Percentiles rank a stretch among this genome's conserved stretches.
Conservation (phyloP, 2,113 vertebrate species). For the Clarias gariepinus region DNA sequence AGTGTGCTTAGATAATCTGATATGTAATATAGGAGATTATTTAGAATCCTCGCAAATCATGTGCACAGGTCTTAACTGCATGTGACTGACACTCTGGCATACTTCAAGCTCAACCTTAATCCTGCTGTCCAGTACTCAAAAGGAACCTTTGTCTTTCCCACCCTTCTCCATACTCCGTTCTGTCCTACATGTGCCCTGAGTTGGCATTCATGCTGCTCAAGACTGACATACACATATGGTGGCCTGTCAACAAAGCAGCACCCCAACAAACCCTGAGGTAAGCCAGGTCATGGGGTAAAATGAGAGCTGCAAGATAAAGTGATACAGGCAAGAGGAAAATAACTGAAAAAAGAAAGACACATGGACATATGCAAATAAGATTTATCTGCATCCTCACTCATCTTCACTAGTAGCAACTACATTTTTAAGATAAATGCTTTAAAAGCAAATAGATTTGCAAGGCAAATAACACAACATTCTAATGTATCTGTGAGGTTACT, state of each 20-base stretch:
- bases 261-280: not conserved
- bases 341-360: not conserved
- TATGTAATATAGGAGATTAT: not conserved
- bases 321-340: not conserved
- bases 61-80: not conserved
- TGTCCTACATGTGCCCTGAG: not conserved
- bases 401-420: not conserved
- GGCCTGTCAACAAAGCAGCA: slow-evolving; percentile 2
- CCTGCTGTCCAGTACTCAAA: slow-evolving; percentile 25
- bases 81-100: not conserved
- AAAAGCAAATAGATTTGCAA: not conserved
- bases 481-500: not conserved
- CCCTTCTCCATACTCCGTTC: not conserved
- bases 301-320: not conserved
- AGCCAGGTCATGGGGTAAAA: not conserved
- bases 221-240: slow-evolving; percentile 17
- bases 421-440: not conserved
- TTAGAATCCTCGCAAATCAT: not conserved
- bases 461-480: not conserved
- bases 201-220: not conserved
- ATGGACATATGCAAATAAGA: not conserved
- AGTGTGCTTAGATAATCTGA: not conserved
- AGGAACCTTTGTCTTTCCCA: slow-evolving; percentile 4
- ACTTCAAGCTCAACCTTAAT: slow-evolving; percentile 28
- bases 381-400: not conserved